Evolutionary conservation across 2,113 vertebrate species (phyloP).

Genomic region (Chinchilla lanigera): DNA sequence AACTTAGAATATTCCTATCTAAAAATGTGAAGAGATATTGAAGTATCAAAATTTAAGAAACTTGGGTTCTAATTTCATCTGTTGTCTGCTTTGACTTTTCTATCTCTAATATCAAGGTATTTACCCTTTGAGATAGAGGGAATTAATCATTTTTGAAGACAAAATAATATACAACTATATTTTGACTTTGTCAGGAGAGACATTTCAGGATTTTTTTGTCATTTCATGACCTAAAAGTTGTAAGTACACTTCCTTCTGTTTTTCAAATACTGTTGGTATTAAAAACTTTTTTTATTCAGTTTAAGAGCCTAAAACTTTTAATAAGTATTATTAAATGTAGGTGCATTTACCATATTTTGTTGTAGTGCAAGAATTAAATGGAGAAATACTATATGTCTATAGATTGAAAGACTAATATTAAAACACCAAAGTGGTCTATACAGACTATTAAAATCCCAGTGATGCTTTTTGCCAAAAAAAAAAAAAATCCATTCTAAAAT

Average conservation of each 20-base stretch:
- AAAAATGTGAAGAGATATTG: not conserved
- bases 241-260: not conserved
- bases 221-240: not conserved
- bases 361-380: not conserved
- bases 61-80: slow-evolving; percentile 1
- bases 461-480: not conserved
- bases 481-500: not conserved
- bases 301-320: slow-evolving; percentile 4
- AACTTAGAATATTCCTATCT: not conserved
- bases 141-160: slow-evolving; percentile 36
- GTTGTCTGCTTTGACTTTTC: slow-evolving; percentile 2
- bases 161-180: not conserved
- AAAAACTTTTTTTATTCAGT: not conserved
- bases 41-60: not conserved
- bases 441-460: not conserved
- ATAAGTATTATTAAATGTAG: not conserved
- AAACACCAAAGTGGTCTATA: not conserved
- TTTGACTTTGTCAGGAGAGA: slow-evolving; percentile 32
- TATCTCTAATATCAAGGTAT: not conserved
- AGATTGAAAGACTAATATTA: not conserved
- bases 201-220: not conserved
- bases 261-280: not conserved
- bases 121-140: not conserved
- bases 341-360: not conserved
- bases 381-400: not conserved